Conservation (phyloP, 1,140 invertebrate genomes). For the Eufriesea mexicana region DNA sequence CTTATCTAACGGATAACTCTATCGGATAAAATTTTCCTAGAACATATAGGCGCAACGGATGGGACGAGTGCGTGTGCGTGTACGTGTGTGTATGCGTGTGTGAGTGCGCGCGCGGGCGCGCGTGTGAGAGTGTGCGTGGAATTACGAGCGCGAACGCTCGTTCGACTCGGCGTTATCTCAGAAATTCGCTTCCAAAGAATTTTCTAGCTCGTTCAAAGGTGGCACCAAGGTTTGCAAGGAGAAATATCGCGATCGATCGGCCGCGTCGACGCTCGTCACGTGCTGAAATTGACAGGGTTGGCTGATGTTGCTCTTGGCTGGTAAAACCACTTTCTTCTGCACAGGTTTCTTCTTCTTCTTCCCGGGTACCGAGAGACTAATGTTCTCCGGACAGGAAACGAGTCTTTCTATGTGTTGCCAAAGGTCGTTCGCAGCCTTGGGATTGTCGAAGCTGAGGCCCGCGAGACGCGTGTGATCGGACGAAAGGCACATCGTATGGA, state of each 20-base stretch:
- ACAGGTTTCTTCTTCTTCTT: constrained; percentile 84
- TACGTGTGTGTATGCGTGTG: too few relatives aligned
- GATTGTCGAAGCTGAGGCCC: constrained; percentile 87
- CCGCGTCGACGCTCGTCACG: constrained; percentile 89
- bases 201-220: constrained; percentile 72
- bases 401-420: constrained; percentile 87
- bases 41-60: neutral
- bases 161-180: constrained; percentile 52
- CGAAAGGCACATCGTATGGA: constrained; percentile 93
- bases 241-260: constrained; percentile 86
- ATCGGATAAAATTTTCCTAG: constrained; percentile 7
- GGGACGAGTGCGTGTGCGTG: too few relatives aligned
- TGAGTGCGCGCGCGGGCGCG: neutral
- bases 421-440: constrained; percentile 88
- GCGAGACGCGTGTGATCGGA: constrained; percentile 85
- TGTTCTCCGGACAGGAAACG: constrained; percentile 91
- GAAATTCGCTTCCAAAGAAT: constrained; percentile 69
- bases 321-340: constrained; percentile 83
- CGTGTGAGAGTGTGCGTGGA: too few relatives aligned
- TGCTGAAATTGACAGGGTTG: constrained; percentile 94
- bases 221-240: constrained; percentile 86
- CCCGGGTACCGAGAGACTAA: constrained; percentile 88
- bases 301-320: constrained; percentile 92
- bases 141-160: constrained; percentile 30
- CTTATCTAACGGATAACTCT: neutral